Conservation (phyloP, 2,797 vertebrate genomes). For the Novumbra hubbsi region DNA sequence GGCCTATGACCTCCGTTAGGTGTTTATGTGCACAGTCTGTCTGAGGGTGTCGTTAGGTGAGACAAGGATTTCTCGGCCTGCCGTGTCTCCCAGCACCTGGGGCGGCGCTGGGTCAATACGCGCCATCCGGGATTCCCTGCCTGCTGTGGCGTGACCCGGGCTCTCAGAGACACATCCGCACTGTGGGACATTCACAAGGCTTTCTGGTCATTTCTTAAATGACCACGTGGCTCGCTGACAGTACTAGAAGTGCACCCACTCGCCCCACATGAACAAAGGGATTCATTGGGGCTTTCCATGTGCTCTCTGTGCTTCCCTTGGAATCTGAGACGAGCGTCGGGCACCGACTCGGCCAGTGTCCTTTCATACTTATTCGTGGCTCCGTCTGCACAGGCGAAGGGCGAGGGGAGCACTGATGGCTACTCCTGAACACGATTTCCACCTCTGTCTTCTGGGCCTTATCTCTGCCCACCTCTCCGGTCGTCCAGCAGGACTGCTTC, state of each 20-base stretch:
- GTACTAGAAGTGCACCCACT: constrained; percentile 31
- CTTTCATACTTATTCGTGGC: constrained; percentile 46
- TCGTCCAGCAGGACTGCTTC: not conserved
- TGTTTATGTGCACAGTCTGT: no score
- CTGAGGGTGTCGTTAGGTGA: no score
- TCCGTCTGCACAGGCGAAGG: constrained; percentile 51
- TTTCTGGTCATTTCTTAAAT: constrained; percentile 30
- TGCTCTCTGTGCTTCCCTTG: constrained; percentile 57
- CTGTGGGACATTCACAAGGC: no score
- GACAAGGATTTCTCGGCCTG: no score
- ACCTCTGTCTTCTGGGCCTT: constrained; percentile 12
- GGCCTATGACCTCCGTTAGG: no score
- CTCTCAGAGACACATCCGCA: no score
- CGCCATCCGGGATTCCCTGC: no score
- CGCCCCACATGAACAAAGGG: constrained; percentile 52
- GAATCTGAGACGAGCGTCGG: constrained; percentile 54
- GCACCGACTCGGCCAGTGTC: constrained; percentile 43
- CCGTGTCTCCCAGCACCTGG: no score
- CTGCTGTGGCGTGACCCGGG: no score
- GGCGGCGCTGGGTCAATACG: no score
- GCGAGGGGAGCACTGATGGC: constrained; percentile 14
- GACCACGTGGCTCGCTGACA: constrained; percentile 49
- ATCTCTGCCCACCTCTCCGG: constrained; percentile 14
- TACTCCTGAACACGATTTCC: constrained; percentile 30
- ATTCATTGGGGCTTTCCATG: constrained; percentile 55